Conservation (phyloP, 2,888 invertebrate genomes). For the Dinocampus coccinellae region DNA sequence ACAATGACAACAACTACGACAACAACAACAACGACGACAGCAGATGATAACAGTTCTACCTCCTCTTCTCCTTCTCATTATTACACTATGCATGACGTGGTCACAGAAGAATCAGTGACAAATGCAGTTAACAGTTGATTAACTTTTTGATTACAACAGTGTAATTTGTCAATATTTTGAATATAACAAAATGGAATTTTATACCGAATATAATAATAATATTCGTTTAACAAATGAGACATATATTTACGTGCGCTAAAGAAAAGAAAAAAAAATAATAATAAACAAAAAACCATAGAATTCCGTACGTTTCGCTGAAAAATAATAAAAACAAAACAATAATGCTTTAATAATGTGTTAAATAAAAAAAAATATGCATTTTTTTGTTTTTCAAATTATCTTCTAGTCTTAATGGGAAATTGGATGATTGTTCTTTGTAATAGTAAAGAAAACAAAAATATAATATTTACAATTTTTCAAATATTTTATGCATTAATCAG, state of each 20-base stretch:
- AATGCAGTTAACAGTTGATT: constrained; percentile 31
- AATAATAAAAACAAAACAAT: constrained; percentile 37
- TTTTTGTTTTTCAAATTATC: constrained; percentile 51
- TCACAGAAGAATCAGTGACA: constrained; percentile 9
- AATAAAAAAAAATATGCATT: constrained; percentile 52
- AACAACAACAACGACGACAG: neutral
- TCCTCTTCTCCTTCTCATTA: neutral
- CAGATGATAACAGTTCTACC: neutral
- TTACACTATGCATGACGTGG: neutral
- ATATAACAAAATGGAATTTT: constrained; percentile 14
- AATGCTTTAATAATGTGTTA: constrained; percentile 47
- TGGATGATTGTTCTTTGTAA: constrained; percentile 65
- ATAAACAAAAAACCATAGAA: constrained; percentile 15
- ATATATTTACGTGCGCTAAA: neutral
- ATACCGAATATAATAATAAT: constrained; percentile 11
- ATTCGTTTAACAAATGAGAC: constrained; percentile 4
- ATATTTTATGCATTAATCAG: constrained; percentile 30
- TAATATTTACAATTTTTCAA: constrained; percentile 61
- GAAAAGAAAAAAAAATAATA: too few species aligned
- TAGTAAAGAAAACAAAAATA: constrained; percentile 63
- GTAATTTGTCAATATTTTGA: constrained; percentile 2
- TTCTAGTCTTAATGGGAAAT: constrained; percentile 59
- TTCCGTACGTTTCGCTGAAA: constrained; percentile 21
- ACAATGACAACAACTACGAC: neutral
- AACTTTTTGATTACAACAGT: constrained; percentile 14